Evolutionary conservation across 1,140 invertebrate species (phyloP).

Genomic region (Geopemphigus sp.): DNA sequence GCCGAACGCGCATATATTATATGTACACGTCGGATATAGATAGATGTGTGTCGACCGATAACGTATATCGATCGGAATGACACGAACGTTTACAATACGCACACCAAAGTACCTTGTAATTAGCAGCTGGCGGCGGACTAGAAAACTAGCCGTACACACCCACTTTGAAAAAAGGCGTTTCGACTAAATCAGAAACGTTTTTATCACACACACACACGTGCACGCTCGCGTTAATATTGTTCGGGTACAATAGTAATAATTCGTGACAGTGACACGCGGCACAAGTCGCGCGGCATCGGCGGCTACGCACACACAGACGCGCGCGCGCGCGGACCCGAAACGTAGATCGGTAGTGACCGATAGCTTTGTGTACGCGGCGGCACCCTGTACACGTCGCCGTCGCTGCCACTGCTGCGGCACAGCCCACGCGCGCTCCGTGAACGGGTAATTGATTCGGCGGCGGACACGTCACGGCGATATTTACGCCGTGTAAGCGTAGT

Average conservation of each 20-base stretch:
- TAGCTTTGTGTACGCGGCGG: conserved; percentile 37
- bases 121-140: conserved; percentile 23
- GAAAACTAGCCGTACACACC: conserved; percentile 17
- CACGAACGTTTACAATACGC: conserved; percentile 41
- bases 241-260: not conserved
- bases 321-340: too few relatives aligned
- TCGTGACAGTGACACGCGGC: conserved; percentile 47
- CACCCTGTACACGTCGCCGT: conserved; percentile 27
- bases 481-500: too few relatives aligned
- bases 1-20: too few relatives aligned
- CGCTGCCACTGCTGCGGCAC: not conserved
- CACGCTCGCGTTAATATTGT: not conserved
- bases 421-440: conserved; percentile 1
- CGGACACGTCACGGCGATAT: conserved; percentile 7
- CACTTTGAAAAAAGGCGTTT: conserved; percentile 38
- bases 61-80: conserved; percentile 37
- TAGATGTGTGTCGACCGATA: conserved; percentile 39
- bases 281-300: not conserved
- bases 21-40: not conserved
- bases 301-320: too few relatives aligned
- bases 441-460: conserved; percentile 46
- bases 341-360: conserved; percentile 43
- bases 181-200: conserved; percentile 26
- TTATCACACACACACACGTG: too few relatives aligned
- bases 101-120: conserved; percentile 42